Evolutionary conservation across 1,140 invertebrate species (phyloP), one percentile per base, ranked within the genome.

Genomic region (Ostrea denselamellosa): DNA sequence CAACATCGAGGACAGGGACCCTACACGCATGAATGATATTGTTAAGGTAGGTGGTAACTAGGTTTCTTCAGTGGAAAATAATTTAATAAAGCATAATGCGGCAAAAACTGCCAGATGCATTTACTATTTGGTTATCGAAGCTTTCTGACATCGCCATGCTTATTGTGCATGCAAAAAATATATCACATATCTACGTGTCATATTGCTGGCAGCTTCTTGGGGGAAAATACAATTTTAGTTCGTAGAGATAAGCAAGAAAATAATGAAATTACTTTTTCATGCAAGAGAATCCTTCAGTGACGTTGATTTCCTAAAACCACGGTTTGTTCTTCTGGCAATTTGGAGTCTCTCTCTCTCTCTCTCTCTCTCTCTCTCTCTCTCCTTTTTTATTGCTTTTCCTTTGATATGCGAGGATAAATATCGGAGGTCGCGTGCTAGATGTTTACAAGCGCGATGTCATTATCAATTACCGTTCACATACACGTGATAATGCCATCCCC

Each of bases 1-100:
- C n/a, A 62, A 89, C n/a, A n/a, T 86, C 22, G 81, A 83, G 51
- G 88, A 89, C 85, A 84, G 88, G 28, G 88, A 89, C 56, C 88
- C 88, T 5, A 89, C 88, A 44, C 82, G 65, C 58, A 89, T 89
- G 85, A 89, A 89, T 51, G 85, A 89, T 8, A 28, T 86, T n/a
- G 88, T 89, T 14, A 89, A 89, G 88, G 88, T 89, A 84, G 28
- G 10, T 12, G n/a, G 17, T n/a, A 17, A 17, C 1, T 62, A 7
- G 19, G 56, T 17, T 19, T 19, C n/a, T 62, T 62, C 14, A 62
- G 17, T 56, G 17, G 54, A 17, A 62, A 17, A 19, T n/a, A n/a
- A 62, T 7, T 0, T 14, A 7, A 62, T 19, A 62, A 62, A 5
- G 17, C 56, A 58, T 58, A 58, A 58, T 58, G n/a, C 56, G 19